Percentiles rank a stretch among this genome's conserved stretches.
Evolutionary conservation across 2,113 vertebrate genomes (phyloP).

Genomic region (Hydropotes inermis): DNA sequence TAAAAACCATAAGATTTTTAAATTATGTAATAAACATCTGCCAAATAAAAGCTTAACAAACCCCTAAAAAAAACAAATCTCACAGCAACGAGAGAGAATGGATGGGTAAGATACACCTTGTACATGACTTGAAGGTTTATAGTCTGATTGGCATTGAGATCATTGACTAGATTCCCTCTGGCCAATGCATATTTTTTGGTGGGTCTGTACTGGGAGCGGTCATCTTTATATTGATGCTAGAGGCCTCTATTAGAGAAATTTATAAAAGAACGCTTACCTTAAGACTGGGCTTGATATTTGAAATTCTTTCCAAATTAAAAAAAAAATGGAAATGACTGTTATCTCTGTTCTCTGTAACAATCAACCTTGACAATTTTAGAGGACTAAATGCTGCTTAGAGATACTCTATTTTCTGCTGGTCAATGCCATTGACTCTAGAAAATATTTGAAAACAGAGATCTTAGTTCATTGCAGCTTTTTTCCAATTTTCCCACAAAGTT

Average conservation of each 20-base stretch:
- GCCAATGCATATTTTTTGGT: background rate
- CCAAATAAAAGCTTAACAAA: background rate
- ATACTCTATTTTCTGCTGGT: background rate
- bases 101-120: background rate
- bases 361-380: slow-evolving; percentile 17
- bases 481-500: slow-evolving; percentile 36
- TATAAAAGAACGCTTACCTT: background rate
- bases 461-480: background rate
- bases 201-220: background rate
- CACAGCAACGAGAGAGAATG: background rate
- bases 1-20: background rate
- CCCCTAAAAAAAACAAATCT: background rate
- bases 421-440: slow-evolving; percentile 17
- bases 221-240: background rate
- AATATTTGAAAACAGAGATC: slow-evolving; percentile 53
- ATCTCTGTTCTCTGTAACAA: background rate
- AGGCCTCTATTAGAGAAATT: background rate
- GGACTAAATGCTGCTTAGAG: background rate
- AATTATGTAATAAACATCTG: background rate
- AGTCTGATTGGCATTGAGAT: background rate
- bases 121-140: background rate
- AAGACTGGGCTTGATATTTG: background rate
- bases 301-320: background rate
- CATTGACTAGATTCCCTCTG: background rate
- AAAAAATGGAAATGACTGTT: background rate